phyloP scores from a whole-genome alignment of 2,888 invertebrate species.

The Deilephila porcellus region DNA sequence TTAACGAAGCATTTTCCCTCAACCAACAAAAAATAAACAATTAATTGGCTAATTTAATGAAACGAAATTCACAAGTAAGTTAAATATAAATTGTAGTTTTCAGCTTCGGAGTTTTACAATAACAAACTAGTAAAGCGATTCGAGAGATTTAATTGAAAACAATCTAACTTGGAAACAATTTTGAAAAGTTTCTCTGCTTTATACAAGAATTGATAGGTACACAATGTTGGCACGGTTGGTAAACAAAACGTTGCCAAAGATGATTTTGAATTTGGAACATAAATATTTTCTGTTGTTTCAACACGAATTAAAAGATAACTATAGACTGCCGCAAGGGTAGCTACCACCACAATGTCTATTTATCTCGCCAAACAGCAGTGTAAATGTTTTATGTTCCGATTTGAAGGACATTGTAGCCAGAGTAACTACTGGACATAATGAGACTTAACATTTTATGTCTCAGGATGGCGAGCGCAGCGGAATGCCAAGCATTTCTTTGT shows the following conservation, averaged over 20 bases:
- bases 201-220: constrained; percentile 21
- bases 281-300: background rate
- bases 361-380: too few species aligned
- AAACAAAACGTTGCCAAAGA: background rate
- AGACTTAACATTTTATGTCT: too few species aligned
- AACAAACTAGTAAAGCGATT: constrained; percentile 19
- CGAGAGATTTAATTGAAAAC: constrained; percentile 24
- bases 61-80: constrained; percentile 11
- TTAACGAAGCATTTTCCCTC: background rate
- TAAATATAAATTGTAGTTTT: constrained; percentile 25
- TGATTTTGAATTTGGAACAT: background rate
- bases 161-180: constrained; percentile 23
- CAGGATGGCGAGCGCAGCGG: too few species aligned
- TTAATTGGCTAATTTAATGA: constrained; percentile 12
- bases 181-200: constrained; percentile 15
- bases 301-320: background rate
- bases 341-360: too few species aligned
- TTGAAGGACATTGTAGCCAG: too few species aligned
- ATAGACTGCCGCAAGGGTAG: background rate
- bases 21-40: constrained; percentile 22
- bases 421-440: too few species aligned
- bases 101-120: constrained; percentile 7
- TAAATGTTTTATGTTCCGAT: too few species aligned
- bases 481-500: too few species aligned
- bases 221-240: background rate